These are phyloP conservation scores for Coendou prehensilis DNA, from an alignment of 2,797 vertebrate genomes.

Conservation along the genomic window DNA sequence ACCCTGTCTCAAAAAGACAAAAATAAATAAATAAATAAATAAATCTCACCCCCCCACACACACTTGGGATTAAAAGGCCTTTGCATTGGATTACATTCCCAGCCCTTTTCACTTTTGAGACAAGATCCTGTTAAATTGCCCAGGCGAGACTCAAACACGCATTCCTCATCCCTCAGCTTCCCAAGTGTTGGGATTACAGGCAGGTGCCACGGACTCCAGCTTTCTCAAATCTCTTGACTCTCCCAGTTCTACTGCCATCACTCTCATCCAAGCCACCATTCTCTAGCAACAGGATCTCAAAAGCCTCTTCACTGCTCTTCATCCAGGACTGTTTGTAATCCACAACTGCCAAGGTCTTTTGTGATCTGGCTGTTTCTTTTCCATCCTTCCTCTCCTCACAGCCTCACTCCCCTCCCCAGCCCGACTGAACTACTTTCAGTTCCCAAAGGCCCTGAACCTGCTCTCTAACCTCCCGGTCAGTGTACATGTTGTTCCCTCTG, in stretches of 20 bases:
- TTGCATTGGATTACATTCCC: background rate
- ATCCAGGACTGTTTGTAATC: conserved; percentile 20
- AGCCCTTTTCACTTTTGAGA: background rate
- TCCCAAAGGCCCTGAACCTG: background rate
- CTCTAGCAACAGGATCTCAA: conserved; percentile 4
- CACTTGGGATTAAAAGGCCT: background rate
- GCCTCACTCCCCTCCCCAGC: conserved; percentile 1
- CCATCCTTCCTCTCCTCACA: background rate
- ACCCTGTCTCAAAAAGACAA: background rate
- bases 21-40: background rate
- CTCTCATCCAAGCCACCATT: conserved; percentile 9
- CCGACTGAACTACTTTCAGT: conserved; percentile 51
- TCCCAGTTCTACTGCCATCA: conserved; percentile 34
- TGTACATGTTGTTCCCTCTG: conserved; percentile 48
- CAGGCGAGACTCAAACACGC: background rate
- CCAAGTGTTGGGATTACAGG: background rate
- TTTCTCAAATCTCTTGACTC: conserved; percentile 39
- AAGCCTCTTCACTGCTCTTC: conserved; percentile 20
- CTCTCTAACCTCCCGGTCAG: conserved; percentile 43
- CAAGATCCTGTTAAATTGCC: background rate
- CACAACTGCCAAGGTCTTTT: conserved; percentile 39
- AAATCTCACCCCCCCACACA: background rate
- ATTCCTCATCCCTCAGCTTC: background rate
- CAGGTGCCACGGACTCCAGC: background rate
- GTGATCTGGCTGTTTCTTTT: background rate